Conservation (phyloP, 2,888 invertebrate genomes). For the Bembecia ichneumoniformis region DNA sequence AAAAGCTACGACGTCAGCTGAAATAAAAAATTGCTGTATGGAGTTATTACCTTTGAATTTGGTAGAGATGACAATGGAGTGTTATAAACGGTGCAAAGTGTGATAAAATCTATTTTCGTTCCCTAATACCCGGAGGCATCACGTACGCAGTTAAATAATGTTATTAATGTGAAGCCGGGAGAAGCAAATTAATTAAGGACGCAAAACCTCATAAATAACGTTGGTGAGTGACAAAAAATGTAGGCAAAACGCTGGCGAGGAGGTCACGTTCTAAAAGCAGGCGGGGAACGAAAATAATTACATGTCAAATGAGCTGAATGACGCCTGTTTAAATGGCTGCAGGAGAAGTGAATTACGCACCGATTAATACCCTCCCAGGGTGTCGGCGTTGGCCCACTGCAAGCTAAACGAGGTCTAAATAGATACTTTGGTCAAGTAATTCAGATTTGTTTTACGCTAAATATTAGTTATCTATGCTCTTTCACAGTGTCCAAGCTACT, state of each 20-base stretch:
- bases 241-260: slow-evolving; percentile 15
- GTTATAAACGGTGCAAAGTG: neutral
- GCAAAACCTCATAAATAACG: slow-evolving; percentile 37
- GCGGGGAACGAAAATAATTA: slow-evolving; percentile 54
- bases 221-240: slow-evolving; percentile 37
- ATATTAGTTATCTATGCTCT: too few species aligned
- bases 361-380: slow-evolving; percentile 31
- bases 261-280: slow-evolving; percentile 38
- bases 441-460: too few species aligned
- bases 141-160: neutral
- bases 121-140: neutral
- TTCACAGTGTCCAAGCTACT: too few species aligned
- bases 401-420: too few species aligned
- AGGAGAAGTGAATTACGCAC: slow-evolving; percentile 19
- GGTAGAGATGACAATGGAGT: neutral
- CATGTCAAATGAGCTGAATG: slow-evolving; percentile 56
- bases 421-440: too few species aligned
- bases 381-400: neutral
- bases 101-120: neutral
- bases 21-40: neutral
- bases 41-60: neutral
- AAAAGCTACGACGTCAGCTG: too few species aligned
- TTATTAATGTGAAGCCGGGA: slow-evolving; percentile 9
- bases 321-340: slow-evolving; percentile 45
- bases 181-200: slow-evolving; percentile 39